Percentiles rank a stretch among this genome's conserved stretches.
phyloP scores from a whole-genome alignment of 2,113 vertebrate species.

The Otolemur garnettii region DNA sequence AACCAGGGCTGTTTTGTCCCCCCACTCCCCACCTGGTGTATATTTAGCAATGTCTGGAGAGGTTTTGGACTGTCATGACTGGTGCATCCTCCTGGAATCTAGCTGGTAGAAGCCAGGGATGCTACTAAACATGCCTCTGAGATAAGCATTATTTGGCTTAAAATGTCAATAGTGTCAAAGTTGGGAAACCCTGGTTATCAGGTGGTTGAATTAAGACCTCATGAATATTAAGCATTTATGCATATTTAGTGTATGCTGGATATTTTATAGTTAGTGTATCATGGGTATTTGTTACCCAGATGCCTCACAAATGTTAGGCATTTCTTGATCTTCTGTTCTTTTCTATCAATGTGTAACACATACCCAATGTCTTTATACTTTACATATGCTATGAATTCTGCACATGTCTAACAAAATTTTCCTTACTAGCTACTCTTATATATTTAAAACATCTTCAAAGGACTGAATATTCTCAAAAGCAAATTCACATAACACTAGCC shows the following conservation, averaged over 20 bases:
- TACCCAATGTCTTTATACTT: neutral
- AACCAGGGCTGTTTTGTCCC: neutral
- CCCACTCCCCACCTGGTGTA: neutral
- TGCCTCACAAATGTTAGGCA: neutral
- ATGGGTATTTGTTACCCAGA: neutral
- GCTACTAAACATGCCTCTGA: neutral
- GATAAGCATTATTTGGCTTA: neutral
- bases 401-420: neutral
- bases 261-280: conserved; percentile 29
- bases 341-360: neutral
- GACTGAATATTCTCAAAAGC: conserved; percentile 22
- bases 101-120: neutral
- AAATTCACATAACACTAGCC: neutral
- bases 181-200: neutral
- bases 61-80: neutral
- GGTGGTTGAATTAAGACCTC: neutral
- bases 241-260: neutral
- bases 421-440: neutral
- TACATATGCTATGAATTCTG: neutral
- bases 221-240: neutral
- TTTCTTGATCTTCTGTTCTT: neutral
- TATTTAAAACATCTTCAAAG: conserved; percentile 1
- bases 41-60: neutral
- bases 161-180: neutral
- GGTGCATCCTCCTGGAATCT: neutral